Evolutionary conservation across 2,797 vertebrate species (phyloP).

Genomic region (Enteromius argenteus): DNA sequence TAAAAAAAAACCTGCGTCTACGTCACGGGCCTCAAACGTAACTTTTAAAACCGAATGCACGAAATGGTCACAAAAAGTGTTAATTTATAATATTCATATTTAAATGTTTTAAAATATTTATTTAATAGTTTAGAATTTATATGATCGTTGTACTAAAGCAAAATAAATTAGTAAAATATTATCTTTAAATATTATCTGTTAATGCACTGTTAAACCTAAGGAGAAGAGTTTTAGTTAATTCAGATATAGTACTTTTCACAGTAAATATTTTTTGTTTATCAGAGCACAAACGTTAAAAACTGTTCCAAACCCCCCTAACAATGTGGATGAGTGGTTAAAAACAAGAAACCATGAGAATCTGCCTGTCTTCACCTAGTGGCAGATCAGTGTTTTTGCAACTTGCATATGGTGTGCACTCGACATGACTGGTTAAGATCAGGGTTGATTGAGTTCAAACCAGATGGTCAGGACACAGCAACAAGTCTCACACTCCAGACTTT

Average conservation of each 20-base stretch:
- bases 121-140: not conserved
- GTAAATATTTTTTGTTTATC: not conserved
- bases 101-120: not conserved
- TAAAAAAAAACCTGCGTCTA: too few relatives aligned
- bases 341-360: not conserved
- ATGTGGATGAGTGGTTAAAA: not conserved
- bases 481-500: constrained; percentile 5
- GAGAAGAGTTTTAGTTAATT: too few relatives aligned
- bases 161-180: not conserved
- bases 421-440: not conserved
- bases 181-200: too few relatives aligned
- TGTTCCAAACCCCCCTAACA: not conserved
- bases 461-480: constrained; percentile 17
- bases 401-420: not conserved
- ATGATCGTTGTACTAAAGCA: not conserved
- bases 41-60: too few relatives aligned
- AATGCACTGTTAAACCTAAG: too few relatives aligned
- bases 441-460: constrained; percentile 19
- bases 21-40: too few relatives aligned
- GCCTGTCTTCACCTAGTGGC: constrained; percentile 10
- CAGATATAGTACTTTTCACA: too few relatives aligned
- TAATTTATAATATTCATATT: not conserved
- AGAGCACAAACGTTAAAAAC: not conserved
- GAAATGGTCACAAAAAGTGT: too few relatives aligned
- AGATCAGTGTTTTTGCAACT: not conserved